Evolutionary conservation across 2,888 invertebrate species (phyloP).

Genomic region (Congeria kusceri): DNA sequence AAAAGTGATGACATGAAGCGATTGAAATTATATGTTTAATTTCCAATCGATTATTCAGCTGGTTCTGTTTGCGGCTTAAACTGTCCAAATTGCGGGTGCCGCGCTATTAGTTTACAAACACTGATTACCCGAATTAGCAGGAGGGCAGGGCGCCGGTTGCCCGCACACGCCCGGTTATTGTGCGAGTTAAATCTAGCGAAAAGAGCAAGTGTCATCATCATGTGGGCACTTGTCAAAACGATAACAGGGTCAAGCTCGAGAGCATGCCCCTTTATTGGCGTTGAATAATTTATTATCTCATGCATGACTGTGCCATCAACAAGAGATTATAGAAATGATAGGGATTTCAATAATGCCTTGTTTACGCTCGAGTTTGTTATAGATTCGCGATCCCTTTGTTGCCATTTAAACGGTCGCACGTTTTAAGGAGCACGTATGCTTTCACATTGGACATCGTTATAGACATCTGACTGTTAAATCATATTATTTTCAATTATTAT

Average conservation of each 20-base stretch:
- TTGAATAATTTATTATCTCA: conserved; percentile 34
- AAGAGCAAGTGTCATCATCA: conserved; percentile 8
- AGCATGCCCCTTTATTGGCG: not conserved
- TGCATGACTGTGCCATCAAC: conserved; percentile 29
- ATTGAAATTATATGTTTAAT: too few species aligned
- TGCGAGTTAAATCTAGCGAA: conserved; percentile 15
- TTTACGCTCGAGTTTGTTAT: conserved; percentile 12
- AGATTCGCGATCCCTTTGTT: conserved; percentile 4
- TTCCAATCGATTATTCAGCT: too few species aligned
- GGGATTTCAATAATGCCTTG: conserved; percentile 17
- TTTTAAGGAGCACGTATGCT: conserved; percentile 29
- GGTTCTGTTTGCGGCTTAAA: too few species aligned
- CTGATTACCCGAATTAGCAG: too few species aligned
- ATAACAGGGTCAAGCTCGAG: not conserved
- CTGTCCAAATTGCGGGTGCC: too few species aligned
- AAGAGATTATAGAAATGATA: conserved; percentile 31
- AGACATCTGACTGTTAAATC: conserved; percentile 8
- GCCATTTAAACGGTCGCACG: conserved; percentile 1
- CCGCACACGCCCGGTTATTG: conserved; percentile 19
- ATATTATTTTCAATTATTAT: conserved; percentile 23
- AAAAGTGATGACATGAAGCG: too few species aligned
- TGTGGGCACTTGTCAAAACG: not conserved
- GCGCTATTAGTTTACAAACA: too few species aligned
- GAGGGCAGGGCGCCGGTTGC: conserved; percentile 1
- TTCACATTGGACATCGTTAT: conserved; percentile 14